Evolutionary conservation across 2,888 invertebrate species (phyloP), one percentile per base, ranked within the genome.

Genomic region (Erebia ligea): DNA sequence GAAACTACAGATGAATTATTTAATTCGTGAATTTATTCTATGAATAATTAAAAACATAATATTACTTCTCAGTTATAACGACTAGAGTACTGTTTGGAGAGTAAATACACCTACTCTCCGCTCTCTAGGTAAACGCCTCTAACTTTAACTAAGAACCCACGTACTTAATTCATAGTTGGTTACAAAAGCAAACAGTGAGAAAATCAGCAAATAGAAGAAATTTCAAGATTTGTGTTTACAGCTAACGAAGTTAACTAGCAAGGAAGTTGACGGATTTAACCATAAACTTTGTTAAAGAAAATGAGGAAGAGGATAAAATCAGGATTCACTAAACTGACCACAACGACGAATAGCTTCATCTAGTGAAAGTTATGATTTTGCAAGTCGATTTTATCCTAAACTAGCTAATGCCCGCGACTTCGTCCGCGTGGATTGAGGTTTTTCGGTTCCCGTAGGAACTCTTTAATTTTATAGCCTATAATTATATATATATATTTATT

Each of bases 111-210:
- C 34, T 21, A 48, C 21, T 62, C 62, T 62, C 19, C 45, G 5
- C 17, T 61, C 42, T 61, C 11, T n/a, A 48, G 45, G 45, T 48
- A 62, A 45, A 62, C 62, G 45, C 45, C 45, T 21, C 62, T 62
- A 62, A 62, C 61, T 62, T 48, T 21, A 17, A 61, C 61, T 45
- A 21, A 15, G 48, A 25, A 25, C 45, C 45, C 45, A 62, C 62
- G 62, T 62, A 62, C 62, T 62, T 62, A 62, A 48, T 62, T 62
- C 62, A 62, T 62, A 62, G 62, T 48, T 45, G 21, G 21, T 48
- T 62, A 62, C 21, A 15, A 48, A 15, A 9, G 21, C 48, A 62
- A 62, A 62, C 21, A 62, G 62, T 21, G 62, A 48, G 45, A 21
- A 62, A 62, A 62, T 21, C 62, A 48, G 62, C 45, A 62, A 54